Percentiles rank a stretch among this genome's conserved stretches.
Conservation (phyloP, 2,888 invertebrate genomes). For the Mesorhabditis belari region DNA sequence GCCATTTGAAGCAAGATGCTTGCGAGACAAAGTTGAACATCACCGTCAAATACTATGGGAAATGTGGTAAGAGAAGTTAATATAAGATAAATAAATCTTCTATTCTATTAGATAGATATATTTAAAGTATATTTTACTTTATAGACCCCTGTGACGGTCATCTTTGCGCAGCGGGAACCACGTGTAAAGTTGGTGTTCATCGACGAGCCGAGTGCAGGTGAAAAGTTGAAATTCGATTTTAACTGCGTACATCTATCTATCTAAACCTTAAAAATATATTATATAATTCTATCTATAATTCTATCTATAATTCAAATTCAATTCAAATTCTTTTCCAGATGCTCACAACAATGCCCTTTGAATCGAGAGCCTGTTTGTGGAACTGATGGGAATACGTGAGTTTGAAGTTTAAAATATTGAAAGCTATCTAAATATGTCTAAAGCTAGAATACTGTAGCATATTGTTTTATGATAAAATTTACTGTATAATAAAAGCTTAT, state of each 20-base stretch:
- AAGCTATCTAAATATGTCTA: slow-evolving; percentile 1
- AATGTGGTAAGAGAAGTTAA: slow-evolving; percentile 55
- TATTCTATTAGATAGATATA: too few relatives aligned
- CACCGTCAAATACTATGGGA: slow-evolving; percentile 56
- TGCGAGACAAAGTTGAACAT: slow-evolving; percentile 55
- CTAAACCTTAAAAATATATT: too few relatives aligned
- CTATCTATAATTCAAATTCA: slow-evolving; percentile 58
- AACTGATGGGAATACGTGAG: slow-evolving; percentile 58
- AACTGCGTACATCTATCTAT: too few relatives aligned
- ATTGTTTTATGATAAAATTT: neutral
- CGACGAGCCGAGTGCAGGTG: slow-evolving; percentile 72
- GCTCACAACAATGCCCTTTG: slow-evolving; percentile 73
- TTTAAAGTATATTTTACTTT: too few relatives aligned
- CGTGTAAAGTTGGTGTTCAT: slow-evolving; percentile 73
- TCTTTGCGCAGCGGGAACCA: slow-evolving; percentile 71
- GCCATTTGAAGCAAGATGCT: slow-evolving; percentile 38
- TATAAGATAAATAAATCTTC: neutral
- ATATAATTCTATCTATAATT: neutral
- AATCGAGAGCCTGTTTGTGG: slow-evolving; percentile 66
- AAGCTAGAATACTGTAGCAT: neutral
- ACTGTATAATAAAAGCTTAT: neutral
- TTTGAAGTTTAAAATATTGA: neutral
- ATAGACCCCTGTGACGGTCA: slow-evolving; percentile 74
- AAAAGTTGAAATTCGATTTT: too few relatives aligned
- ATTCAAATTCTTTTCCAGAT: slow-evolving; percentile 75